phyloP scores from a whole-genome alignment of 2,888 invertebrate genomes.

The Cryptophagus acutangulus region DNA sequence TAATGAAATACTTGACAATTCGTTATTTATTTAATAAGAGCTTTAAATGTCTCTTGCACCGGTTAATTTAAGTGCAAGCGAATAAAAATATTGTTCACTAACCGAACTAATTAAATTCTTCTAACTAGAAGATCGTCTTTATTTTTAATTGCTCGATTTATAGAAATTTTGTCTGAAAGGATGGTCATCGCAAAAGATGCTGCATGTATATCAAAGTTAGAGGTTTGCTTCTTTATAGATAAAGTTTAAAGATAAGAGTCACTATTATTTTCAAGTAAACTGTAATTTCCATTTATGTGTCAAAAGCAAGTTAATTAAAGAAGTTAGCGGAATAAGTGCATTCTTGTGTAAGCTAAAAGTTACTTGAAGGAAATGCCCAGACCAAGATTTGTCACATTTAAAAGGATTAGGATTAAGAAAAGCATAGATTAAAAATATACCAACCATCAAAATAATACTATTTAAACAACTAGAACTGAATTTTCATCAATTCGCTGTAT shows the following conservation, averaged over 20 bases:
- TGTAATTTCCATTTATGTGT: conserved; percentile 46
- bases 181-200: too few species aligned
- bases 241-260: conserved; percentile 28
- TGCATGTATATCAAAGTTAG: conserved; percentile 23
- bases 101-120: not conserved
- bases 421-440: too few species aligned
- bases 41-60: not conserved
- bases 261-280: conserved; percentile 39
- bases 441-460: too few species aligned
- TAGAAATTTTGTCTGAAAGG: too few species aligned
- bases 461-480: too few species aligned
- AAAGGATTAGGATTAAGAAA: conserved; percentile 22
- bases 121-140: not conserved
- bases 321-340: conserved; percentile 48
- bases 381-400: conserved; percentile 39
- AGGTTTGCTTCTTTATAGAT: conserved; percentile 24
- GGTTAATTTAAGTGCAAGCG: not conserved
- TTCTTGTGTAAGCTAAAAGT: conserved; percentile 45
- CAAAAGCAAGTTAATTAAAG: conserved; percentile 47
- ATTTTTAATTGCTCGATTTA: too few species aligned
- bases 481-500: too few species aligned
- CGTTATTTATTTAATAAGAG: too few species aligned
- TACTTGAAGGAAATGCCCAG: conserved; percentile 33
- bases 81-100: not conserved
- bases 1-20: too few species aligned